These are phyloP conservation scores for Vireo altiloquus DNA, from an alignment of 2,113 vertebrate genomes.

Conservation along the genomic window DNA sequence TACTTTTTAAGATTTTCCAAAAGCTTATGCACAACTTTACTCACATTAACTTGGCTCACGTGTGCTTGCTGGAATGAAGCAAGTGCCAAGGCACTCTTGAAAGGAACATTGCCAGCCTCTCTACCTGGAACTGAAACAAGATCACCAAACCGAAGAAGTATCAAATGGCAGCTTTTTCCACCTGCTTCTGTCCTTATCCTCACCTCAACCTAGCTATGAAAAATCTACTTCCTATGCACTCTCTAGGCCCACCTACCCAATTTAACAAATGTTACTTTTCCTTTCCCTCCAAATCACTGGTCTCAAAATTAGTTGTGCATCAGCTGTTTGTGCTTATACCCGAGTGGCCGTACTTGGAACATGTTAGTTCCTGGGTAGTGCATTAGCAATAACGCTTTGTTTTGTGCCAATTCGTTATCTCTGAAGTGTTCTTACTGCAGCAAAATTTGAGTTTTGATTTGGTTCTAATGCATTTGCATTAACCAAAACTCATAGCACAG, in stretches of 20 bases:
- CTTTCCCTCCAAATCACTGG: not conserved
- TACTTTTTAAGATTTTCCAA: not conserved
- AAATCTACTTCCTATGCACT: not conserved
- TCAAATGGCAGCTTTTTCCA: not conserved
- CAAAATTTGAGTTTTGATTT: slow-evolving; percentile 39
- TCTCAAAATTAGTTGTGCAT: not conserved
- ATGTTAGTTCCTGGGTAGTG: slow-evolving; percentile 28
- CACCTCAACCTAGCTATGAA: not conserved
- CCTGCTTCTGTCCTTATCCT: not conserved
- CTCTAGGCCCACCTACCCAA: not conserved
- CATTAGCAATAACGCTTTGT: slow-evolving; percentile 58
- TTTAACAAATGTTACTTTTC: not conserved
- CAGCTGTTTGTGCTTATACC: not conserved
- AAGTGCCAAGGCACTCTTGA: not conserved
- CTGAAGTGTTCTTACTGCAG: slow-evolving; percentile 68
- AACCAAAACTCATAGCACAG: slow-evolving; percentile 28
- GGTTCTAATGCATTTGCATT: slow-evolving; percentile 36
- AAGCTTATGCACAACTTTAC: not conserved
- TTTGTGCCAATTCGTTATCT: slow-evolving; percentile 63
- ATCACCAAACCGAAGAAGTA: not conserved
- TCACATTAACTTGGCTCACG: not conserved
- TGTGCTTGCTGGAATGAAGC: not conserved
- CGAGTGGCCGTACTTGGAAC: not conserved
- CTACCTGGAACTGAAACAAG: not conserved
- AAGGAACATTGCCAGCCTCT: not conserved